Evolutionary conservation across 2,888 invertebrate genomes (phyloP).

Genomic region (Oligia latruncula): DNA sequence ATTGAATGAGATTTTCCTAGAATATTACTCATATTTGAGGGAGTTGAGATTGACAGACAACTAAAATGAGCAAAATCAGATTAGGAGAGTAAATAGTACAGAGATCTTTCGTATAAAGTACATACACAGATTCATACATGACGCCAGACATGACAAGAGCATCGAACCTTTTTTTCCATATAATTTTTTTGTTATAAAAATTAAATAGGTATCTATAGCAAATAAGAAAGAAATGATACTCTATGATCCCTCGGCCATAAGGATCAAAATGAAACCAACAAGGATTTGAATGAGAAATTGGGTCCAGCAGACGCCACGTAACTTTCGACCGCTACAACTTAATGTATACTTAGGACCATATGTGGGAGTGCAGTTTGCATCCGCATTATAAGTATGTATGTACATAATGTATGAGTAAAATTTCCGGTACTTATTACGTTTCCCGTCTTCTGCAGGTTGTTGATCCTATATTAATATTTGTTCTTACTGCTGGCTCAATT

Average conservation of each 20-base stretch:
- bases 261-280: constrained; percentile 3
- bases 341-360: constrained; percentile 61
- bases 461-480: constrained; percentile 55
- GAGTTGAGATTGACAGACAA: not conserved
- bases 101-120: not conserved
- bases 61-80: not conserved
- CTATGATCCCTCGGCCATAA: not conserved
- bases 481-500: not conserved
- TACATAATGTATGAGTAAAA: constrained; percentile 58
- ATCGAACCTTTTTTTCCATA: too few relatives aligned
- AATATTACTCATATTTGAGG: not conserved
- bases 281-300: constrained; percentile 19
- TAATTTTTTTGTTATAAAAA: not conserved
- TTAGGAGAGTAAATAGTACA: not conserved
- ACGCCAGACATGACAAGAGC: not conserved
- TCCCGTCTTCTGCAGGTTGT: constrained; percentile 57
- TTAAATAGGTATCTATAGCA: not conserved
- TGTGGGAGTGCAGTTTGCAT: constrained; percentile 62
- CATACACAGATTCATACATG: not conserved
- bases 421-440: constrained; percentile 54
- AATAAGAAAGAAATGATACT: not conserved
- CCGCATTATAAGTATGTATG: constrained; percentile 61
- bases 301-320: constrained; percentile 29
- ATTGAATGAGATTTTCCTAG: constrained; percentile 6
- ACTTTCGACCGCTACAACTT: constrained; percentile 37